A percentile compares a stretch with the other conserved stretches of the same genome.
Conservation (phyloP, 2,113 vertebrate species). For the Mesitornis unicolor region DNA sequence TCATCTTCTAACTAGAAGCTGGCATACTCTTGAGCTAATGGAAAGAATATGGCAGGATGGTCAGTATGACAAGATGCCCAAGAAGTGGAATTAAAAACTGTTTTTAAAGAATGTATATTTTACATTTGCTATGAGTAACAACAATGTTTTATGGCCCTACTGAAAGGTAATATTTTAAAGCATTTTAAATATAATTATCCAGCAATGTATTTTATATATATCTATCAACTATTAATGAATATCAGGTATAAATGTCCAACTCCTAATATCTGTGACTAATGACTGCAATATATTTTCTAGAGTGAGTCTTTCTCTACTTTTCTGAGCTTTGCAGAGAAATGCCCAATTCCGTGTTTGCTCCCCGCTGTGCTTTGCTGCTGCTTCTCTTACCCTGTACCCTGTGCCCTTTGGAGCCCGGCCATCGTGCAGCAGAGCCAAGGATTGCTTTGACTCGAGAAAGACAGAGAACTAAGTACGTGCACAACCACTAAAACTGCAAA, state of each 20-base stretch:
- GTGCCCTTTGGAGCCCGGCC: background rate
- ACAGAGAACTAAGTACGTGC: background rate
- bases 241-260: constrained; percentile 33
- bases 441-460: background rate
- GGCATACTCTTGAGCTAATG: background rate
- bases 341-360: background rate
- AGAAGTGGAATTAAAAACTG: background rate
- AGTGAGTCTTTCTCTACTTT: background rate
- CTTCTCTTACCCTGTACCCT: background rate
- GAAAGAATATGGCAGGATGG: background rate
- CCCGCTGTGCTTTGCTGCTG: background rate
- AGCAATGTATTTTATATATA: background rate
- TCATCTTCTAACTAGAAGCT: background rate
- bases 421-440: background rate
- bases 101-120: background rate
- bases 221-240: constrained; percentile 38
- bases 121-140: background rate
- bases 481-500: background rate
- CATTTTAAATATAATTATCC: background rate
- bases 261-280: constrained; percentile 10
- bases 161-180: background rate
- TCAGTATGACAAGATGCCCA: background rate
- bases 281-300: constrained; percentile 11
- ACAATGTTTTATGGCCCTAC: background rate
- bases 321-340: background rate